Conservation (phyloP, 2,888 invertebrate species). For the Lymantria monacha region DNA sequence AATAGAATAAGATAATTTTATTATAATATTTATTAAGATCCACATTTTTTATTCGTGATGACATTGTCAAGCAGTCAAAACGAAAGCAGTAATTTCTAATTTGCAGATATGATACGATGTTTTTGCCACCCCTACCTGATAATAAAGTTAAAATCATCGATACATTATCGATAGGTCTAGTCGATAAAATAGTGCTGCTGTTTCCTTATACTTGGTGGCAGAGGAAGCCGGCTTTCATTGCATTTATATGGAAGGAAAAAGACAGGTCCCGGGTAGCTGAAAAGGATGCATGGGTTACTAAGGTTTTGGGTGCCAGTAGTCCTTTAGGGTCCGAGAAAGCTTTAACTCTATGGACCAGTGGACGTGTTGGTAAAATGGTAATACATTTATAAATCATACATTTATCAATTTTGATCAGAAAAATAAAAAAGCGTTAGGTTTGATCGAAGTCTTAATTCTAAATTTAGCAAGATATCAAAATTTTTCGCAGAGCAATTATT, state of each 20-base stretch:
- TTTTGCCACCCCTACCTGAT: slow-evolving; percentile 78
- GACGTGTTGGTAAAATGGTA: slow-evolving; percentile 34
- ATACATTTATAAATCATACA: neutral
- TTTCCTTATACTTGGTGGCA: slow-evolving; percentile 86
- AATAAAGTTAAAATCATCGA: slow-evolving; percentile 79
- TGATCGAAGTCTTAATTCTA: neutral
- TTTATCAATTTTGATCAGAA: neutral
- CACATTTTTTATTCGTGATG: too few relatives aligned
- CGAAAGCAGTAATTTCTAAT: neutral
- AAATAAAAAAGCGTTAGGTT: neutral
- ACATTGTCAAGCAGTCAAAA: too few relatives aligned
- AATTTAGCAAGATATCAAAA: too few relatives aligned
- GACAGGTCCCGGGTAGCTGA: slow-evolving; percentile 19
- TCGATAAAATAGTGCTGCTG: slow-evolving; percentile 85
- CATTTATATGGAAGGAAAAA: slow-evolving; percentile 63
- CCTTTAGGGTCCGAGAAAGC: slow-evolving; percentile 25
- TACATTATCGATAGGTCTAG: slow-evolving; percentile 83
- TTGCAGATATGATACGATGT: slow-evolving; percentile 79
- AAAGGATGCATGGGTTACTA: slow-evolving; percentile 29
- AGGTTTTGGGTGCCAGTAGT: slow-evolving; percentile 26
- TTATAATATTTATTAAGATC: too few relatives aligned
- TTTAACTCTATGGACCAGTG: slow-evolving; percentile 36
- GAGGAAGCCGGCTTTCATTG: slow-evolving; percentile 20
- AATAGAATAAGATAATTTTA: too few relatives aligned
- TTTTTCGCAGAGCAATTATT: too few relatives aligned